Conservation (phyloP, 2,888 invertebrate species). For the Hololepta plana region DNA sequence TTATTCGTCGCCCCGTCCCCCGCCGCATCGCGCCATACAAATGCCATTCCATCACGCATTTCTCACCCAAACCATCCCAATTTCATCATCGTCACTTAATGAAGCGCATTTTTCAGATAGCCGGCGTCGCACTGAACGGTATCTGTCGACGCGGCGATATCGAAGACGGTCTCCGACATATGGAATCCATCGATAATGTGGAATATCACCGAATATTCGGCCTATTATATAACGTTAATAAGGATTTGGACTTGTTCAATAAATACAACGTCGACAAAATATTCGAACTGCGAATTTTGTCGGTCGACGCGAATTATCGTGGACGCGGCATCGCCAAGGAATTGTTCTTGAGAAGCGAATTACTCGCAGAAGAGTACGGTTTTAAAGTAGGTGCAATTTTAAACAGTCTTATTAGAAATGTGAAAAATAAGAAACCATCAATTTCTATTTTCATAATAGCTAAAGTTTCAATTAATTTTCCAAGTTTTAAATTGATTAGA, state of each 20-base stretch:
- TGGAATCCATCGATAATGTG: constrained; percentile 44
- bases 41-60: constrained; percentile 4
- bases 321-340: constrained; percentile 60
- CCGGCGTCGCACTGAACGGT: constrained; percentile 66
- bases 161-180: constrained; percentile 46
- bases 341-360: constrained; percentile 46
- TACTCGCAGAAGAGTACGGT: constrained; percentile 42
- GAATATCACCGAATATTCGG: constrained; percentile 65
- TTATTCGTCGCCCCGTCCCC: no score
- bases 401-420: no score
- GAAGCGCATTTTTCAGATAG: constrained; percentile 37
- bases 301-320: constrained; percentile 51
- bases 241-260: constrained; percentile 47
- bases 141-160: constrained; percentile 53
- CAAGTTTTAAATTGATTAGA: no score
- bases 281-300: constrained; percentile 65
- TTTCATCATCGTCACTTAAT: constrained; percentile 8
- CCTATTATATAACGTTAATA: constrained; percentile 51
- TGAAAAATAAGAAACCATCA: not conserved
- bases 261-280: constrained; percentile 48
- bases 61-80: constrained; percentile 3
- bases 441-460: no score
- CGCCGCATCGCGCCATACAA: constrained; percentile 3
- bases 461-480: no score
- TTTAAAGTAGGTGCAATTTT: constrained; percentile 57